Base-by-base conservation (phyloP, 2,797 vertebrate genomes). In the Denticeps clupeoides region DNA sequence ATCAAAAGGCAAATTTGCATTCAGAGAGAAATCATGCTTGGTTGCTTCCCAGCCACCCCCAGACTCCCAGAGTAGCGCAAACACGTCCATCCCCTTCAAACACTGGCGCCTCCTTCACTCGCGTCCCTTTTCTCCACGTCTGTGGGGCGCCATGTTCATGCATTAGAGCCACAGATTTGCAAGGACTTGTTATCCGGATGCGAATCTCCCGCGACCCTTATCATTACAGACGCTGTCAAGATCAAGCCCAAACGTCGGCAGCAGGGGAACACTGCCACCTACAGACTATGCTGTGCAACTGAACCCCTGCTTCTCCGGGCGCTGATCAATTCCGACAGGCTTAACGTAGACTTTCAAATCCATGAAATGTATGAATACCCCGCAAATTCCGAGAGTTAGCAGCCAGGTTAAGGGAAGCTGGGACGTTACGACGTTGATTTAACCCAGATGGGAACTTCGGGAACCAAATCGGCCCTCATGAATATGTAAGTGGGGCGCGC, bases 1-100 rank as follows among this genome's bases (percentile, higher is more conserved):
- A 80, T 83, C 75, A 80, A 82, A 81, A 79, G 73, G 68, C 55
- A 67, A 68, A 77, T 80, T 80, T 77, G 72, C 77, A 79, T 80
- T 70, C 62, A 68, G 60, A 78, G 64, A 73, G 72, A 82, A 79
- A 77, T 73, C 71, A 63, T 64, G 71, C 72, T 73, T 76, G 76
- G 73, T 73, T 29, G 26, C n/a, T 31, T 31, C n/a, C 21, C 26
- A 27, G 25, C 27, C 44, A 46, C 26, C 27, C 43, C 18, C 44
- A 46, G 15, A 45, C 63, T 70, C 64, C 70, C 46, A 68, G 65
- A 65, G 69, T 74, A 63, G 65, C 69, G 53, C 59, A 16, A 24
- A 27, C 31, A 27, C n/a, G 16, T 41, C 26, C 38, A 9, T 13
- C 26, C 26, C 37, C 15, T 35, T 29, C 41, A 45, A 26, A 44